Base-by-base conservation (phyloP, 2,797 vertebrate species). In the Ceyx erithaca region DNA sequence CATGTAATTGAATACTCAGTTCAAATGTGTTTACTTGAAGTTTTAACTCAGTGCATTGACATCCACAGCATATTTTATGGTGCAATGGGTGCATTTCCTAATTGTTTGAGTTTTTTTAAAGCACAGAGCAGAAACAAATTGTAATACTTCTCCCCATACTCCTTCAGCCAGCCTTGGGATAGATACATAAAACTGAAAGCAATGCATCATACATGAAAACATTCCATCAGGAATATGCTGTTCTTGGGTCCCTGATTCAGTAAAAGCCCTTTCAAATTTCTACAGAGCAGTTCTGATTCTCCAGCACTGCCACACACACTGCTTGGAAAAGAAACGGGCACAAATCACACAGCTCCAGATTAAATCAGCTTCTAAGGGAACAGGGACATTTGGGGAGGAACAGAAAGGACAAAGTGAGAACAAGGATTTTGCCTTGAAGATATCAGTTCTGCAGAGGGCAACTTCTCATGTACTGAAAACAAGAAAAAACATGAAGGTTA, bases 401-500 rank as follows among this genome's bases (percentile, higher is more conserved):
- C 16, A 51, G 66, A 30, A 91, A 89, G 66, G 72, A 89, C 48
- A 92, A 68, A 89, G 90, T 7, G 28, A 87, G 83, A 83, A 61
- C 75, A 64, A 87, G 55, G 72, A 75, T 80, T 54, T 80, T 52
- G 51, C 79, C 66, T 75, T 87, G 66, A 85, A 90, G 84, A 66
- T 79, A 76, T 19, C 43, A 54, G 75, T 7, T 90, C 57, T 90
- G 85, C 75, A 73, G 72, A 75, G 85, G 46, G 69, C 84, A 93
- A 16, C 43, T 87, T 80, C 71, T 90, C 82, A 69, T 17, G 26
- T 37, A 81, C 88, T 90, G 67, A 43, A 94, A 92, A 85, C 20
- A 69, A 88, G 40, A 80, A 72, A 78, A 90, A 90, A 89, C 63
- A 75, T 73, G 71, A 88, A 77, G 57, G 67, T 93, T 89, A 84